Evolutionary conservation across 1,140 invertebrate species (phyloP), one percentile per base, ranked within the genome.

Genomic region (Euglossa dilemma): DNA sequence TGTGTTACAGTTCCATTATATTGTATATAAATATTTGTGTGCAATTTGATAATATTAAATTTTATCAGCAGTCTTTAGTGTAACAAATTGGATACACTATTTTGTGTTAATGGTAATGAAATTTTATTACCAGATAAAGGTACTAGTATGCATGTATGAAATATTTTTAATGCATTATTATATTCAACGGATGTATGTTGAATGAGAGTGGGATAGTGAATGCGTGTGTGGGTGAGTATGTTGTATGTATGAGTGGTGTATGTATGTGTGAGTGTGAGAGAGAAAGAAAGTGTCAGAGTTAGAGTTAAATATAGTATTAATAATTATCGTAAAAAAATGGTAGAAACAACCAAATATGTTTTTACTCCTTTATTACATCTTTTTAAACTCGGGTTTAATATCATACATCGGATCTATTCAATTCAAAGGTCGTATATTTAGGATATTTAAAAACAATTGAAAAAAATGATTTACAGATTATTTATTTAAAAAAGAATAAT

Each of bases 1-100:
- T 77, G 74, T 71, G 28, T 69, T 83, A 47, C 36, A 18, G 36
- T 78, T 54, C 67, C 36, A 71, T 36, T 45, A 43, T 47, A 78
- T 59, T 78, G 75, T 71, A 83, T 70, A 83, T 83, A 83, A 36
- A 56, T 83, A 54, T 83, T 70, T 83, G 74, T 78, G 80, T 83
- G 75, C 67, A 70, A 61, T 78, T 52, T 63, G 59, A 57, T 77
- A 64, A 28, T 70, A 70, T 70, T 61, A 16, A 47, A 77, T 83
- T 78, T 52, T 45, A 18, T 36, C 18, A 12, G n/a, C 23, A 63
- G 9, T 45, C 12, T 28, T 36, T 76, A 75, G 6, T 36, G 12
- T 57, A 76, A 67, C 25, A 57, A 57, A 66, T 75, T 11, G 12
- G 45, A 7, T 71, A 70, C 8, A 47, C 18, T 81, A 66, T 11